Base-by-base conservation (phyloP, 2,888 invertebrate genomes). In the Meiosimyza decipiens region DNA sequence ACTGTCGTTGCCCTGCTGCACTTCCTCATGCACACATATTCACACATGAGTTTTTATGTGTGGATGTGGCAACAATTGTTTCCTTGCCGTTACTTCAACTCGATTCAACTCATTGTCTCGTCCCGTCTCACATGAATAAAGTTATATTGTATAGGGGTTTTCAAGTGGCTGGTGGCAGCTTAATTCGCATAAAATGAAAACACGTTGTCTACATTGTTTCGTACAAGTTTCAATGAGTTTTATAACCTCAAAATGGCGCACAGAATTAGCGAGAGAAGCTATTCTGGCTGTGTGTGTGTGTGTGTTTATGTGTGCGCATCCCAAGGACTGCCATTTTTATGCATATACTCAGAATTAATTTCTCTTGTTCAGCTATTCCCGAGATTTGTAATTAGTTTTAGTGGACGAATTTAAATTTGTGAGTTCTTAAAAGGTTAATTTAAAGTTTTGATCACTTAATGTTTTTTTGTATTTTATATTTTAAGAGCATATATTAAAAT, bases 141-240 rank as follows among this genome's bases (percentile, higher is more conserved):
- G 60, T 40, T 40, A 40, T 40, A 9, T 60, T 59, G 28, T 60
- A 69, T 60, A 51, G 60, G 60, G 40, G 60, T 69, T 40, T 22
- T 69, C 69, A 69, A 69, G 69, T 69, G 69, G 69, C 60, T 69
- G 69, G 84, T 83, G 84, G 81, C 82, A 82, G 84, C 83, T 84
- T 85, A 85, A 84, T 82, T 85, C 85, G 84, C 85, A 84, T 84
- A 84, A 84, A 84, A 84, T 84, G 85, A 83, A 84, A 84, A 84
- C 84, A 84, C 84, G 85, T 82, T 84, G 85, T 85, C 84, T 84
- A 84, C 84, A 84, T 82, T 82, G 82, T 85, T 82, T 84, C 82
- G 83, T 84, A 85, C 84, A 84, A 83, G 82, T 83, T 83, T 84
- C 80, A 68, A 77, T 60, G 60, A 69, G 68, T 69, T 69, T 69